Conservation (phyloP, 2,888 invertebrate genomes). For the Boloria euphrosyne region DNA sequence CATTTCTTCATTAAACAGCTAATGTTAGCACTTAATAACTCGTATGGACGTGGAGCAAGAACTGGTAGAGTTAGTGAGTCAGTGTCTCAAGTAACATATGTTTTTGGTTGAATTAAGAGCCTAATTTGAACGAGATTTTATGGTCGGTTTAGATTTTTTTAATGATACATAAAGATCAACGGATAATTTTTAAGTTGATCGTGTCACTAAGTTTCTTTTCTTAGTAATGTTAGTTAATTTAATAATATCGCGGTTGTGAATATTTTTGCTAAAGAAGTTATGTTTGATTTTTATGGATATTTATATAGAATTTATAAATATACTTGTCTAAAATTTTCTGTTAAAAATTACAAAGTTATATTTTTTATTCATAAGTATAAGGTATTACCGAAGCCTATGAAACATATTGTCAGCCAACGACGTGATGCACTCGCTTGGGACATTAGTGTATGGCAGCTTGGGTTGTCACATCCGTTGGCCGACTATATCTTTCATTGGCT, state of each 20-base stretch:
- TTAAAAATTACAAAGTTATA: no score
- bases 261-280: neutral
- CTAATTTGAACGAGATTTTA: neutral
- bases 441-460: no score
- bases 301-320: no score
- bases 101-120: neutral
- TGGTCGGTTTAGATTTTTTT: neutral
- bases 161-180: slow-evolving; percentile 4
- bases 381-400: no score
- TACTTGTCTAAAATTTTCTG: no score
- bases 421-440: no score
- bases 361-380: no score
- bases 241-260: neutral
- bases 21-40: slow-evolving; percentile 15
- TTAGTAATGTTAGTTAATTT: neutral
- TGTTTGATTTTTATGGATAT: no score
- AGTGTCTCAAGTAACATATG: neutral
- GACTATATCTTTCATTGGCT: no score
- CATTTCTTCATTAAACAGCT: neutral
- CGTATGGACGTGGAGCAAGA: neutral
- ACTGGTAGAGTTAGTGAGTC: neutral
- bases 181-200: neutral
- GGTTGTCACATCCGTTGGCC: no score
- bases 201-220: neutral
- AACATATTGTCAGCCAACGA: no score